Evolutionary conservation across 2,888 invertebrate genomes (phyloP).

Genomic region (Ectemnius cavifrons): DNA sequence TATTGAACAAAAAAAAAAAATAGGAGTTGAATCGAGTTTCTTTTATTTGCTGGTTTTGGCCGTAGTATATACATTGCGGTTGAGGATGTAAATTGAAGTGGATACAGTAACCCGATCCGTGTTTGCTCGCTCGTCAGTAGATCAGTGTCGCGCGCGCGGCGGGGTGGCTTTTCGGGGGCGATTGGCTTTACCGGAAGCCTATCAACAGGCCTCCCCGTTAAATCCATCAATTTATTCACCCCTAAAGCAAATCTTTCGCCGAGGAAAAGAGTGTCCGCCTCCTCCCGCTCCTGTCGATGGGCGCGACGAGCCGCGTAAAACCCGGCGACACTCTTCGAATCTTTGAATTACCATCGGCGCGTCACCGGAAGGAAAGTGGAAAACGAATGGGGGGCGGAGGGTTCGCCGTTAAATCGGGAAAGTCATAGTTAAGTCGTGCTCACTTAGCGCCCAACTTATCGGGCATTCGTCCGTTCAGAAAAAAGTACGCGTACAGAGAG

Average conservation of each 20-base stretch:
- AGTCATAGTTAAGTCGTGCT: constrained; percentile 33
- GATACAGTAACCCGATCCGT: constrained; percentile 2
- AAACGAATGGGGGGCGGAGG: constrained; percentile 7
- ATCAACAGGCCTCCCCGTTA: constrained; percentile 16
- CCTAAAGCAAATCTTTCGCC: constrained; percentile 6
- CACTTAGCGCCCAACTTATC: constrained; percentile 47
- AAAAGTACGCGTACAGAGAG: constrained; percentile 18
- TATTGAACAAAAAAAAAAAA: too few species aligned
- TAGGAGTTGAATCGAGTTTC: too few species aligned
- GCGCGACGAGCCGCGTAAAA: constrained; percentile 13
- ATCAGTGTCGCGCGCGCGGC: constrained; percentile 12
- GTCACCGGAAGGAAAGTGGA: neutral
- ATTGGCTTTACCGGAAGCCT: constrained; percentile 25
- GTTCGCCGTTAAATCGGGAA: constrained; percentile 12
- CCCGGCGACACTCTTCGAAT: constrained; percentile 10
- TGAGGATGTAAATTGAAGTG: neutral
- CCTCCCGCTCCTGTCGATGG: neutral
- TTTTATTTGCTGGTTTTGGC: too few species aligned
- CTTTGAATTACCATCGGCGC: constrained; percentile 1
- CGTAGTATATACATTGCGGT: too few species aligned
- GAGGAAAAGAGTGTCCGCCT: too few species aligned
- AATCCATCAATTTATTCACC: constrained; percentile 32
- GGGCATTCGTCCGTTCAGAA: constrained; percentile 33
- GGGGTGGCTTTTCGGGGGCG: constrained; percentile 11
- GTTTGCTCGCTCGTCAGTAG: constrained; percentile 10